phyloP scores from a whole-genome alignment of 2,888 invertebrate species.

The Cecidostiba fungosa region DNA sequence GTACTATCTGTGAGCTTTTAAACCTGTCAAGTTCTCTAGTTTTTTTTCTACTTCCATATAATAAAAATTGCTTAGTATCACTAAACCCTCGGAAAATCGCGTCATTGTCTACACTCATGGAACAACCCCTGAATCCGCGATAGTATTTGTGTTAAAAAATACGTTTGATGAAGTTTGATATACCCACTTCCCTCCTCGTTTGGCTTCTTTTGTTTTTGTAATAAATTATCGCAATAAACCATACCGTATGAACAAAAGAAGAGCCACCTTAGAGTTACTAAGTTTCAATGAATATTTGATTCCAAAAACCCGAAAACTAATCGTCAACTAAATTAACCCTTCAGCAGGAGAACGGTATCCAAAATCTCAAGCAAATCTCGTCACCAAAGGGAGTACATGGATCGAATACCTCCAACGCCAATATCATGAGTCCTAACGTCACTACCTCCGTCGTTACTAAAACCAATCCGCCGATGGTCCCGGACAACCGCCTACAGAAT shows the following conservation, averaged over 20 bases:
- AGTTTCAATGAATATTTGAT: neutral
- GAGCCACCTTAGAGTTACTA: neutral
- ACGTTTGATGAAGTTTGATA: too few species aligned
- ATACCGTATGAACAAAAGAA: too few species aligned
- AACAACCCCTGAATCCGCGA: too few species aligned
- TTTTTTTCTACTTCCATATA: neutral
- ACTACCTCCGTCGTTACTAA: neutral
- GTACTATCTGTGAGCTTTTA: neutral
- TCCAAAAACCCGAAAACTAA: too few species aligned
- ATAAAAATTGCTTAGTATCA: neutral
- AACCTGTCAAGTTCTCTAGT: neutral
- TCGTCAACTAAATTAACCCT: slow-evolving; percentile 52
- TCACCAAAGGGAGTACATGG: neutral
- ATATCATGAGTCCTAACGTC: neutral
- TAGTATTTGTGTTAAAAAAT: too few species aligned
- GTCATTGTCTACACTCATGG: neutral
- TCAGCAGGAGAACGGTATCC: slow-evolving; percentile 75
- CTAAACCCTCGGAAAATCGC: neutral
- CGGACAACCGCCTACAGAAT: slow-evolving; percentile 15
- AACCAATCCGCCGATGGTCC: too few species aligned
- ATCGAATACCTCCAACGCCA: neutral
- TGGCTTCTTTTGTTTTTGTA: too few species aligned
- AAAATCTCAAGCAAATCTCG: slow-evolving; percentile 76
- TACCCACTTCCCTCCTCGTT: too few species aligned
- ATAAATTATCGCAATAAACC: too few species aligned